Conservation (phyloP, 2,113 vertebrate species). For the Cephalopterus ornatus region DNA sequence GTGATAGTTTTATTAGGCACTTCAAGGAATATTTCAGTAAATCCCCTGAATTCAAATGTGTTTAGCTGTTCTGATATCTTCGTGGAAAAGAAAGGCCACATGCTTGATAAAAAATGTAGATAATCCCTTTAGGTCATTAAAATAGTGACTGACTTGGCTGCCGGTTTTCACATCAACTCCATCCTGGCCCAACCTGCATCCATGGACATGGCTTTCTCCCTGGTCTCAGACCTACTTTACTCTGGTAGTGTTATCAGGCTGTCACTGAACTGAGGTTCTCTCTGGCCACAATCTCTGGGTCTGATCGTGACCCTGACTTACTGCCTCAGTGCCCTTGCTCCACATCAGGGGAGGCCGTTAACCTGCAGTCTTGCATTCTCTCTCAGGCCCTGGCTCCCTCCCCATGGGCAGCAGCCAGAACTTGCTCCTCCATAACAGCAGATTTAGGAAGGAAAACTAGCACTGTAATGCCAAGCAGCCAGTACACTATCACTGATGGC, state of each 20-base stretch:
- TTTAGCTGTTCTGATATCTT: background rate
- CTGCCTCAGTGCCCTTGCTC: background rate
- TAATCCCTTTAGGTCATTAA: background rate
- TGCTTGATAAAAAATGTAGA: background rate
- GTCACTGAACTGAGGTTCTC: accelerated
- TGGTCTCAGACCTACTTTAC: background rate
- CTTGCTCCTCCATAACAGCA: background rate
- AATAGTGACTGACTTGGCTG: background rate
- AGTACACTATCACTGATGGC: background rate
- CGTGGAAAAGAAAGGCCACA: background rate
- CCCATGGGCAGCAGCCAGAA: too few species aligned
- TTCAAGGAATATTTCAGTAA: background rate
- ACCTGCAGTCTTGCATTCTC: background rate
- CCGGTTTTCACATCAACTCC: background rate
- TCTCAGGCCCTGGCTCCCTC: background rate
- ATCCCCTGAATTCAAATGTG: background rate
- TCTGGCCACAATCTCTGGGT: background rate
- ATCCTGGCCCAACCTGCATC: background rate
- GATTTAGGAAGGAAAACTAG: background rate
- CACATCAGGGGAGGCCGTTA: background rate
- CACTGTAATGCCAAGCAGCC: background rate
- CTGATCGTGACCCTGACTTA: background rate
- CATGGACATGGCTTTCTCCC: accelerated
- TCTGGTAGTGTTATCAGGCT: background rate
- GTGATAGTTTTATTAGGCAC: background rate